These are phyloP conservation scores for Coendou prehensilis DNA, from an alignment of 2,797 vertebrate genomes.

Conservation along the genomic window DNA sequence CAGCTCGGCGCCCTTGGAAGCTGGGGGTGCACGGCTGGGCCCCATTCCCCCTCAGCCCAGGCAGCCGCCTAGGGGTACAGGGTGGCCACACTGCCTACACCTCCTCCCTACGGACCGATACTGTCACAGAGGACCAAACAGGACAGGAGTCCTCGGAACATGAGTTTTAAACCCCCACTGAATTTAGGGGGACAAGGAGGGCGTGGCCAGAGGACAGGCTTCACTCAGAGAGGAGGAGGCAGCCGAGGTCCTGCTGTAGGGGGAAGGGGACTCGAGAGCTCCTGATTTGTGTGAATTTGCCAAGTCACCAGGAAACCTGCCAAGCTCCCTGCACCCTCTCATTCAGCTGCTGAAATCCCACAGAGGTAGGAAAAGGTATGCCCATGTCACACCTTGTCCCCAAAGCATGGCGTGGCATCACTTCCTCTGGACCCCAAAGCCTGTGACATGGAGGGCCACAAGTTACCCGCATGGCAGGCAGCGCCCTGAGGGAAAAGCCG, in stretches of 20 bases:
- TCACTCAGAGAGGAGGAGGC: not conserved
- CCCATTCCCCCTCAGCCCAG: not conserved
- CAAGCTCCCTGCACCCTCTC: not conserved
- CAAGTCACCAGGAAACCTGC: not conserved
- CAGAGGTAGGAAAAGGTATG: not conserved
- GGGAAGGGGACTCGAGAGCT: not conserved
- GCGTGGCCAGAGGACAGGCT: too few relatives aligned
- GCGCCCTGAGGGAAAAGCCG: not conserved
- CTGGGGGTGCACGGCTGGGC: fast-evolving
- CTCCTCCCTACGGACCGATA: too few relatives aligned
- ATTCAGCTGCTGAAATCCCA: not conserved
- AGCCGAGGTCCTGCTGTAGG: not conserved
- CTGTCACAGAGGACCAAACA: fast-evolving
- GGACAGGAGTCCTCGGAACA: fast-evolving
- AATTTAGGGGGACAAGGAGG: not conserved
- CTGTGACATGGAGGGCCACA: not conserved
- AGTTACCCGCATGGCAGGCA: not conserved
- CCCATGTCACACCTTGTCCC: not conserved
- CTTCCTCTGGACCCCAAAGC: not conserved
- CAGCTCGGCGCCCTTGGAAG: not conserved
- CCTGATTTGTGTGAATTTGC: not conserved
- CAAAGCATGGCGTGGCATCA: not conserved
- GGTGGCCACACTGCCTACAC: not conserved
- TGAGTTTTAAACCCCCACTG: not conserved
- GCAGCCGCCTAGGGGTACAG: not conserved